phyloP scores from a whole-genome alignment of 2,797 vertebrate genomes.

The Gambusia yucatana region DNA sequence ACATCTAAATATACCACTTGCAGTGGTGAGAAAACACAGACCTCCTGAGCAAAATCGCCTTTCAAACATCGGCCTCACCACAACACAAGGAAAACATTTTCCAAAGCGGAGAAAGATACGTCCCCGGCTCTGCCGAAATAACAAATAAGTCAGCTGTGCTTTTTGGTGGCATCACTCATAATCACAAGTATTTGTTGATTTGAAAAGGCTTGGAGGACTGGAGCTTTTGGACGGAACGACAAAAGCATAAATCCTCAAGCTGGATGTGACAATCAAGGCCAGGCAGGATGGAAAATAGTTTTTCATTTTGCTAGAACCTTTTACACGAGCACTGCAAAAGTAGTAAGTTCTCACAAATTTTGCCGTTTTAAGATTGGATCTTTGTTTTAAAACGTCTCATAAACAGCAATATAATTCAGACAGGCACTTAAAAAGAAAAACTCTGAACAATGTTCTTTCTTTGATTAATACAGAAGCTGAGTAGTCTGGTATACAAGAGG shows the following conservation, averaged over 20 bases:
- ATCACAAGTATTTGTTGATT: slow-evolving; percentile 84
- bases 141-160: slow-evolving; percentile 73
- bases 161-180: slow-evolving; percentile 80
- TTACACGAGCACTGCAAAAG: background rate
- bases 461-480: slow-evolving; percentile 29
- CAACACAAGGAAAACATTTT: slow-evolving; percentile 77
- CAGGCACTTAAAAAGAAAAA: slow-evolving; percentile 3
- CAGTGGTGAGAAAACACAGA: slow-evolving; percentile 78
- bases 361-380: slow-evolving; percentile 27
- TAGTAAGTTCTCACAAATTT: background rate
- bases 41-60: slow-evolving; percentile 69
- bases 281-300: slow-evolving; percentile 26
- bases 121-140: slow-evolving; percentile 54
- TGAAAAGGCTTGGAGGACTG: slow-evolving; percentile 60
- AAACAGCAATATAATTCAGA: slow-evolving; percentile 1
- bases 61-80: slow-evolving; percentile 70
- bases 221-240: slow-evolving; percentile 64
- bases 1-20: slow-evolving; percentile 79
- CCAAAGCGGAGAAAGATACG: slow-evolving; percentile 52
- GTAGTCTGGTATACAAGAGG: slow-evolving; percentile 16
- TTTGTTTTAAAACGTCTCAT: slow-evolving; percentile 28
- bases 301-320: slow-evolving; percentile 21
- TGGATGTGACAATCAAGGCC: slow-evolving; percentile 36
- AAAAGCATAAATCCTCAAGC: slow-evolving; percentile 59
- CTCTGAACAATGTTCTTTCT: background rate